Conservation (phyloP, 2,888 invertebrate genomes). For the Leucophenga montana region DNA sequence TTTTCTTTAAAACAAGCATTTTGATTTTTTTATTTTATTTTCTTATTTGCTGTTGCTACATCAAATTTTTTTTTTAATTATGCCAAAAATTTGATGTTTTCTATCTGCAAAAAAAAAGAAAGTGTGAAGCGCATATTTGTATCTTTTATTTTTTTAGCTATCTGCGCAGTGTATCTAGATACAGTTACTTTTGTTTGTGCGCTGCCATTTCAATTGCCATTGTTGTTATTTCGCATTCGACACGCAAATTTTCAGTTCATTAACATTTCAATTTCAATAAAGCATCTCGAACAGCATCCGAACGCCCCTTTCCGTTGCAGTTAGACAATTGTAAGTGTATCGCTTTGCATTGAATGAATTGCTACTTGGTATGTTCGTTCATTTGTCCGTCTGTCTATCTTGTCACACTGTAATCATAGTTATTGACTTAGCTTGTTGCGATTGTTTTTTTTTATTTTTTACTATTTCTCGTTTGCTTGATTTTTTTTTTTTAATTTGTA, state of each 20-base stretch:
- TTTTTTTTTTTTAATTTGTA: slow-evolving; percentile 17
- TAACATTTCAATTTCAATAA: slow-evolving; percentile 63
- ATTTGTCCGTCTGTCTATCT: neutral
- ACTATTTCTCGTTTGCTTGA: slow-evolving; percentile 5
- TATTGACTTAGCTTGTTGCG: slow-evolving; percentile 11
- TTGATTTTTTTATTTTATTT: slow-evolving; percentile 37
- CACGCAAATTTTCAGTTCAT: slow-evolving; percentile 65
- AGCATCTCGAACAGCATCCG: neutral
- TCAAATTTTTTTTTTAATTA: slow-evolving; percentile 32
- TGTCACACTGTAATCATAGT: slow-evolving; percentile 23
- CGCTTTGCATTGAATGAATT: neutral
- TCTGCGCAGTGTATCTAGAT: slow-evolving; percentile 17
- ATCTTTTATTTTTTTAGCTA: neutral
- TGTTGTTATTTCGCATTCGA: slow-evolving; percentile 47
- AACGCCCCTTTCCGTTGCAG: neutral
- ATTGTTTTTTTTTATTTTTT: neutral
- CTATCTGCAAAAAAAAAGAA: neutral
- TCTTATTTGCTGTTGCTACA: slow-evolving; percentile 52
- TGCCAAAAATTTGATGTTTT: neutral
- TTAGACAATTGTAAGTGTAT: slow-evolving; percentile 11
- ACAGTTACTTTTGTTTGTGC: slow-evolving; percentile 2
- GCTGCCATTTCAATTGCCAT: neutral
- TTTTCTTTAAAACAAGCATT: neutral
- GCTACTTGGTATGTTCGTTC: neutral
- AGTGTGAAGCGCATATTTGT: neutral